Base-by-base conservation (phyloP, 2,888 invertebrate genomes). In the Campoletis raptor region DNA sequence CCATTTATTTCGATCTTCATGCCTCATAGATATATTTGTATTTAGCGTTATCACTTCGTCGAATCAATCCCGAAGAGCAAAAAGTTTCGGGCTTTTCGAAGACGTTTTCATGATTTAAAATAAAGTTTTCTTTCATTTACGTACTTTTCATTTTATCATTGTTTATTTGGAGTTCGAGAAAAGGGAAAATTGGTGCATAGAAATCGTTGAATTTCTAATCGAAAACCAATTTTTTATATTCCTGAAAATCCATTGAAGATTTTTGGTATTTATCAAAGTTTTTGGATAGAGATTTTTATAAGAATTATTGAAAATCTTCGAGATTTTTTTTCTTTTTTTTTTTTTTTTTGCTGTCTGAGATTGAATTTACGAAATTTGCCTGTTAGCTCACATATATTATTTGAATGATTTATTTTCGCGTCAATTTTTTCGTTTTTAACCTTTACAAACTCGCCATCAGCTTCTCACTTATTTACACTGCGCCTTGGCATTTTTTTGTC, bases 381-480 rank as follows among this genome's bases (percentile, higher is more conserved):
- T 36, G 18, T 18, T 15, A 10, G 21, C 24, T 30, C 54, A 21
- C 8, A 54, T 61, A 9, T 30, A n/a, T n/a, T 9, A 10, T n/a
- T 52, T 30, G 21, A 36, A 52, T n/a, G n/a, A 52, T 73, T 54
- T 73, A 10, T 52, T 36, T 67, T n/a, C 10, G 21, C 30, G 30
- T 9, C 52, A 9, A 21, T 42, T 61, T 76, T 24, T 61, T 30
- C 15, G 30, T 15, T 64, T 54, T 52, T 21, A 45, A 72, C 42
- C 18, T 73, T 52, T 18, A 66, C 64, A 5, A 8, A 61, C 42
- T 69, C 52, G 67, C 54, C 10, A 73, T 36, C 36, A 52, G 48
- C 64, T 77, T 36, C 48, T n/a, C 40, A 54, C 57, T 40, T 81
- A 81, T 81, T 72, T 81, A 85, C 81, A 85, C 37, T 57, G 45